A percentile compares a stretch with the other conserved stretches of the same genome.
Evolutionary conservation across 1,140 invertebrate species (phyloP).

Genomic region (Chrysopa pallens): DNA sequence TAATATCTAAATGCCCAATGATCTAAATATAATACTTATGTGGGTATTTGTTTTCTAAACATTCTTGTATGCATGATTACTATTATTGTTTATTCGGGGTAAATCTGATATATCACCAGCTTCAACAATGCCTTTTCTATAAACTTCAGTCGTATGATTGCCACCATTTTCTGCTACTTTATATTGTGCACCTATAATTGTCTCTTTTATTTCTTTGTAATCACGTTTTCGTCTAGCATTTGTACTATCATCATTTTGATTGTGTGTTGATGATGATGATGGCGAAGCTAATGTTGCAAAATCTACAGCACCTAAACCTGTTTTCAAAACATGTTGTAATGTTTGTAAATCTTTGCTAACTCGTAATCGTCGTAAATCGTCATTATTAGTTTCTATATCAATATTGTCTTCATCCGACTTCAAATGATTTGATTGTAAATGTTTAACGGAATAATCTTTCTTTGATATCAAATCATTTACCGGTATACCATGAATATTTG

Average conservation of each 20-base stretch:
- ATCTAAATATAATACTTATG: too few relatives aligned
- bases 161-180: constrained; percentile 28
- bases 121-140: constrained; percentile 36
- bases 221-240: constrained; percentile 10
- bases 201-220: constrained; percentile 28
- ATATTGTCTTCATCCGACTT: constrained; percentile 20
- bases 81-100: too few relatives aligned
- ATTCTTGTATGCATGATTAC: too few relatives aligned
- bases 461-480: constrained; percentile 26
- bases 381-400: constrained; percentile 11
- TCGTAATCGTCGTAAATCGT: constrained; percentile 4
- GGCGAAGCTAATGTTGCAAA: constrained; percentile 5
- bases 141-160: constrained; percentile 27
- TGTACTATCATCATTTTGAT: not conserved
- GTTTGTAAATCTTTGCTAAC: constrained; percentile 15
- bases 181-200: constrained; percentile 31
- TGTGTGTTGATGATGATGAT: too few relatives aligned
- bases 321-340: constrained; percentile 17
- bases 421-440: constrained; percentile 22
- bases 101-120: constrained; percentile 21
- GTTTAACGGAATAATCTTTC: constrained; percentile 22
- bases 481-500: constrained; percentile 19
- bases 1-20: too few relatives aligned
- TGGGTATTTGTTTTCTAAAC: too few relatives aligned
- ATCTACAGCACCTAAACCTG: constrained; percentile 17